Base-by-base conservation (phyloP, 2,797 vertebrate genomes). In the Eremophila alpestris region DNA sequence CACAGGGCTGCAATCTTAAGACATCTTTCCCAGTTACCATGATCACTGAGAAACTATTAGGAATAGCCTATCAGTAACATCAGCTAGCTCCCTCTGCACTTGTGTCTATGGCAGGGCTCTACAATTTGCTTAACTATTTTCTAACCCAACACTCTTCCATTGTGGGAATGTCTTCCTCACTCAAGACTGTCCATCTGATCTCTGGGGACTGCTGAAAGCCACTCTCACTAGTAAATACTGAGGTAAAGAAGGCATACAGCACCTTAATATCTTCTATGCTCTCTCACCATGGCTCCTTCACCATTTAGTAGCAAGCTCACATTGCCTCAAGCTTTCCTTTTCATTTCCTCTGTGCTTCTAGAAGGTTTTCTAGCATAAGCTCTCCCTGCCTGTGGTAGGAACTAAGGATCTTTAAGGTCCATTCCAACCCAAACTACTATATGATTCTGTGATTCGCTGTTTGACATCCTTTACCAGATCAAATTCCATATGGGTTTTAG, bases 321-420 rank as follows among this genome's bases (percentile, higher is more conserved):
- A n/a, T 13, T 60, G 83, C 14, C 30, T 11, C 16, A 36, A 32
- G 16, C 43, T 34, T 49, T 49, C 22, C 22, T 15, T 58, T 59
- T 43, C 29, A 32, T 48, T 22, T 11, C 13, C 13, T 30, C 7
- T 8, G 1, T 32, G 13, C 20, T 59, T 46, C 15, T 0, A 36
- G 8, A 55, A 36, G 10, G 41, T 46, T 23, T 73, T 36, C n/a
- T 45, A 59, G 27, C 8, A 13, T 15, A 54, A 52, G 24, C 23
- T 29, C 12, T 23, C 19, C 7, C 15, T 16, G n/a, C 19, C 48
- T 34, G 16, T n/a, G 29, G 19, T 24, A 59, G 13, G 18, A 76
- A 76, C 10, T 7, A 38, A 19, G 29, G 40, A 38, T 29, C 40
- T 52, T 59, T 23, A 67, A 45, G 38, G 27, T 27, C 38, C 13